These are phyloP conservation scores for Oophaga sylvatica DNA, from an alignment of 2,797 vertebrate species.

Conservation along the genomic window DNA sequence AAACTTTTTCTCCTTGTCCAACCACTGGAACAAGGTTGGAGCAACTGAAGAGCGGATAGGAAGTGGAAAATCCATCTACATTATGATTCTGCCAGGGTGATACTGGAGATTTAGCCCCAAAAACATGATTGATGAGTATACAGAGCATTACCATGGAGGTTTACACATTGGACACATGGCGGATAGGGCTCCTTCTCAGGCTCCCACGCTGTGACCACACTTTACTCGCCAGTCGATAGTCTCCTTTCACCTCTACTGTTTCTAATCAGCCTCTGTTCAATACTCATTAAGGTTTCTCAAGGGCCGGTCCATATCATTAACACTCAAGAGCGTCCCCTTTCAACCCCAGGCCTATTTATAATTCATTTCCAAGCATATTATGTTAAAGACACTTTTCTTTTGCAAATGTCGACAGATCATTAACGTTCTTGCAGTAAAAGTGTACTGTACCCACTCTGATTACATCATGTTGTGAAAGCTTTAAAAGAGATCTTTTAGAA, in stretches of 20 bases:
- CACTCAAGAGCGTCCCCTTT: not conserved
- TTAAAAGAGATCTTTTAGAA: too few species aligned
- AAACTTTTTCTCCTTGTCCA: too few species aligned
- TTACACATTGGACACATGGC: not conserved
- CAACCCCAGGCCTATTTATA: slow-evolving; percentile 11
- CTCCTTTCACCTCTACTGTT: slow-evolving; percentile 30
- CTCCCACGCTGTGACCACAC: not conserved
- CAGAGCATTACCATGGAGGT: not conserved
- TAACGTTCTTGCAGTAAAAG: slow-evolving; percentile 3
- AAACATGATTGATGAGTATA: not conserved
- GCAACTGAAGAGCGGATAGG: not conserved
- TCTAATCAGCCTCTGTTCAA: slow-evolving; percentile 29
- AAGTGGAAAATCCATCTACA: not conserved
- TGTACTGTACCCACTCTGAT: not conserved
- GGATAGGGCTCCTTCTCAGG: not conserved
- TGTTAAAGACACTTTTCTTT: slow-evolving; percentile 9
- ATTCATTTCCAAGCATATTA: slow-evolving; percentile 47
- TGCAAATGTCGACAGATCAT: slow-evolving; percentile 37
- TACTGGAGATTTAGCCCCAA: not conserved
- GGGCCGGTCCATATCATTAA: slow-evolving; percentile 42
- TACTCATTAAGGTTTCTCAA: slow-evolving; percentile 49
- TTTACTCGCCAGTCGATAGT: slow-evolving; percentile 35
- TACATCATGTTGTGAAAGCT: too few species aligned
- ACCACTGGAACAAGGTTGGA: not conserved
- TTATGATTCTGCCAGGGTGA: not conserved